These are phyloP conservation scores for Synergus japonicus DNA, from an alignment of 2,888 invertebrate species.

Conservation along the genomic window DNA sequence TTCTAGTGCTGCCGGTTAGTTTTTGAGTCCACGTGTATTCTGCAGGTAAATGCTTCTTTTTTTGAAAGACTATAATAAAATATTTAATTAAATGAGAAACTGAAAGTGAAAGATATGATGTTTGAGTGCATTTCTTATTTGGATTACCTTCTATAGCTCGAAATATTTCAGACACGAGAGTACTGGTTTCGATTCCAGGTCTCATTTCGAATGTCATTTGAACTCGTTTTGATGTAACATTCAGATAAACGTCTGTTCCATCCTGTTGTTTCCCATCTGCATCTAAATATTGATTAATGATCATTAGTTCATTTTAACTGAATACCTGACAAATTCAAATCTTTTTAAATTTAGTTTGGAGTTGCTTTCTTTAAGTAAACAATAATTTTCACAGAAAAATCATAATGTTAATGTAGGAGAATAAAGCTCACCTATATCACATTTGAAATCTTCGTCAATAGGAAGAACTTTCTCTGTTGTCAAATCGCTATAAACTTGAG, in stretches of 20 bases:
- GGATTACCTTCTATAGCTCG: constrained; percentile 84
- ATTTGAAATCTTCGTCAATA: constrained; percentile 88
- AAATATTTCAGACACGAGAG: constrained; percentile 86
- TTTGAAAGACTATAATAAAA: constrained; percentile 68
- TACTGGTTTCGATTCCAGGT: constrained; percentile 82
- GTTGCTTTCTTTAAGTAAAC: neutral
- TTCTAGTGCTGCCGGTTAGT: constrained; percentile 67
- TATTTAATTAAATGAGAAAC: neutral
- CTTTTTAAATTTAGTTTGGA: constrained; percentile 10
- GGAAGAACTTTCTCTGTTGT: constrained; percentile 89
- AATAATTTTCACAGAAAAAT: neutral
- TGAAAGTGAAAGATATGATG: neutral
- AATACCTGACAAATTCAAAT: neutral
- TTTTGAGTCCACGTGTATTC: constrained; percentile 74
- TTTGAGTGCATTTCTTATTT: constrained; percentile 29
- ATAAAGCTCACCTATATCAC: constrained; percentile 82
- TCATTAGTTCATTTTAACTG: constrained; percentile 1
- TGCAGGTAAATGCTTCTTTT: constrained; percentile 67
- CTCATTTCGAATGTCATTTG: constrained; percentile 80
- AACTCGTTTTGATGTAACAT: constrained; percentile 79
- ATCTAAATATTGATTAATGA: constrained; percentile 70
- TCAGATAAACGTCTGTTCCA: constrained; percentile 79
- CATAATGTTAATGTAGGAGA: neutral
- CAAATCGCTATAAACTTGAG: constrained; percentile 87
- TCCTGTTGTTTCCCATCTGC: constrained; percentile 78